Percentiles rank a stretch among this genome's conserved stretches.
These are phyloP conservation scores for Limnephilus marmoratus DNA, from an alignment of 2,888 invertebrate species.

Conservation along the genomic window DNA sequence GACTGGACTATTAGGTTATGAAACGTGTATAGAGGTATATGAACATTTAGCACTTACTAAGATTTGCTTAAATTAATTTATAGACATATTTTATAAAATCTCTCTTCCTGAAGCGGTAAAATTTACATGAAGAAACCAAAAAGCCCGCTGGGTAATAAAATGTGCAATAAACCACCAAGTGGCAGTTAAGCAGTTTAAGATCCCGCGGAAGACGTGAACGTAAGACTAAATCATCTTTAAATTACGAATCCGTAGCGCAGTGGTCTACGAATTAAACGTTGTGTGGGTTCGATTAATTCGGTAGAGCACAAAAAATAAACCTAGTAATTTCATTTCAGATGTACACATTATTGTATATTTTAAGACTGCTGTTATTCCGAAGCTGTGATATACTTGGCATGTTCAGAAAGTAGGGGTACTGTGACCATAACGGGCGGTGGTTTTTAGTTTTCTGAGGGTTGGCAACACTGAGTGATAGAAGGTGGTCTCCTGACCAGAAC, in stretches of 20 bases:
- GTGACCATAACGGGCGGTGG: too few species aligned
- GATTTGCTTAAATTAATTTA: not conserved
- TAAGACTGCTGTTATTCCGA: too few species aligned
- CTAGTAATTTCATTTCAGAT: too few species aligned
- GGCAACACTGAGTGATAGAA: too few species aligned
- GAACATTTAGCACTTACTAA: not conserved
- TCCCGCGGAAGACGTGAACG: not conserved
- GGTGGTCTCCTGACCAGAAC: too few species aligned
- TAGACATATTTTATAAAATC: not conserved
- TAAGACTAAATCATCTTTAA: not conserved
- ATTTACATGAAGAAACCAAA: not conserved
- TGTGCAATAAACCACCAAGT: not conserved
- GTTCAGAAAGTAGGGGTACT: too few species aligned
- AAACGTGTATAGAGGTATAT: not conserved
- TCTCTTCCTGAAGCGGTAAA: not conserved
- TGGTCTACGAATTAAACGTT: not conserved
- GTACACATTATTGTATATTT: too few species aligned
- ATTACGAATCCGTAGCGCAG: not conserved
- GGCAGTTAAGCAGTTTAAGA: not conserved
- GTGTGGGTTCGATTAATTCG: too few species aligned
- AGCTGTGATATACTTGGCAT: too few species aligned
- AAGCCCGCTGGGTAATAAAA: not conserved
- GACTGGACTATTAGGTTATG: too few species aligned
- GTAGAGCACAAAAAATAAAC: too few species aligned
- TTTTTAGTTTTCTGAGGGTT: too few species aligned